Evolutionary conservation across 2,113 vertebrate species (phyloP).

Genomic region (Perca fluviatilis): DNA sequence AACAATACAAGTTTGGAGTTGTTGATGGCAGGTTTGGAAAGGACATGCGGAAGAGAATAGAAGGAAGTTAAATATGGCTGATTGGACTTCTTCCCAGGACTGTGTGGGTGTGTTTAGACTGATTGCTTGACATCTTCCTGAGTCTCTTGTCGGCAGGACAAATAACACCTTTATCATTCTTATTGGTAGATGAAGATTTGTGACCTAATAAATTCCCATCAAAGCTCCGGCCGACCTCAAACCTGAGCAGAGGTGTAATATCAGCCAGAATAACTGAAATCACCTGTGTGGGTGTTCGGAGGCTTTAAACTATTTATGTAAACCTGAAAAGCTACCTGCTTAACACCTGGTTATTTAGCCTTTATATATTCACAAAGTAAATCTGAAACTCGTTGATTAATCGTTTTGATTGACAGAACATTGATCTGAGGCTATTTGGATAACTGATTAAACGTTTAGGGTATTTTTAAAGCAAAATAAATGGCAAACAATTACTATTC

Average conservation of each 20-base stretch:
- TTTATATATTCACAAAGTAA: neutral
- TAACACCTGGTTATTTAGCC: neutral
- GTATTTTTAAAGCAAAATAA: neutral
- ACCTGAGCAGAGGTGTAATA: too few relatives aligned
- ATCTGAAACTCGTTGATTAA: neutral
- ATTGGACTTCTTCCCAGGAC: too few relatives aligned
- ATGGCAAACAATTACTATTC: neutral
- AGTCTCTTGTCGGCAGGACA: too few relatives aligned
- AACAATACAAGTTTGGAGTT: slow-evolving; percentile 32
- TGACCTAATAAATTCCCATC: too few relatives aligned
- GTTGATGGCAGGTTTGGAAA: slow-evolving; percentile 16
- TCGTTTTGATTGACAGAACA: neutral
- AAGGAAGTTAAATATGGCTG: neutral
- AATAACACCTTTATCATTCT: too few relatives aligned
- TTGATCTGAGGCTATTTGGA: neutral
- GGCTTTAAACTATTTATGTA: neutral
- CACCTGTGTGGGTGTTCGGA: too few relatives aligned
- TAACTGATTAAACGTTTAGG: neutral
- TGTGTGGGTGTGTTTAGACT: too few relatives aligned
- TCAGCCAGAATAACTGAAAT: too few relatives aligned
- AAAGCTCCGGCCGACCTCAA: too few relatives aligned
- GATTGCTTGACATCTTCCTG: too few relatives aligned
- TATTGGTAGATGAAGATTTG: too few relatives aligned
- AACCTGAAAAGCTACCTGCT: slow-evolving; percentile 1
- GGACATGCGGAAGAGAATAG: neutral